Evolutionary conservation across 2,888 invertebrate genomes (phyloP).

Genomic region (Griposia aprilina): DNA sequence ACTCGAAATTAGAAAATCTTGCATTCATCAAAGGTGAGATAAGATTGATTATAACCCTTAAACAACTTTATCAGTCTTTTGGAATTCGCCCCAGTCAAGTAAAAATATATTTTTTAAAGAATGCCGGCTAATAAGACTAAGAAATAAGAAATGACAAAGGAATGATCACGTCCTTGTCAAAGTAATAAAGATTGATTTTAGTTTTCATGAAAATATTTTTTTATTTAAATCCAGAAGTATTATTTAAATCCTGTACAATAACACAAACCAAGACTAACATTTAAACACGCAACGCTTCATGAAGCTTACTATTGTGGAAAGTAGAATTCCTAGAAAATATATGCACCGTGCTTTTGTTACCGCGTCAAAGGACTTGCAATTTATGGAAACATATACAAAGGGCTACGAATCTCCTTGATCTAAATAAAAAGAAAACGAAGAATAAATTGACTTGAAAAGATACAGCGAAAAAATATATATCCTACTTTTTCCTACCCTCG

Average conservation of each 20-base stretch:
- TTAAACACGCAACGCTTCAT: background rate
- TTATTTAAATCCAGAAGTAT: background rate
- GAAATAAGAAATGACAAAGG: background rate
- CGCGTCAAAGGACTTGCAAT: constrained; percentile 48
- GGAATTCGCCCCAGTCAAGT: background rate
- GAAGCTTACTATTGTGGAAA: constrained; percentile 2
- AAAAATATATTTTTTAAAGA: background rate
- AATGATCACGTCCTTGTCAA: background rate
- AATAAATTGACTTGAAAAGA: constrained; percentile 39
- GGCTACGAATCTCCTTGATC: constrained; percentile 45
- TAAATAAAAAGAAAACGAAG: constrained; percentile 48
- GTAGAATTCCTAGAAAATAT: constrained; percentile 27
- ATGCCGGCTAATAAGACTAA: background rate
- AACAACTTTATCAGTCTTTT: background rate
- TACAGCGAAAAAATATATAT: background rate
- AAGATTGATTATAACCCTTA: background rate
- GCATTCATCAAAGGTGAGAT: background rate
- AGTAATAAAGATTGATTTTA: background rate
- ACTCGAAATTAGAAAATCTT: background rate
- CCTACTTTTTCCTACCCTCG: background rate
- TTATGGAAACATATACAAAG: constrained; percentile 51
- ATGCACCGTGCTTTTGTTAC: constrained; percentile 22
- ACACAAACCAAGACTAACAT: background rate
- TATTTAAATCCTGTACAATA: background rate
- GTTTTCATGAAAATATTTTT: background rate